Evolutionary conservation across 2,888 invertebrate genomes (phyloP), one percentile per base, ranked within the genome.

Genomic region (Galerucella nymphaeae): DNA sequence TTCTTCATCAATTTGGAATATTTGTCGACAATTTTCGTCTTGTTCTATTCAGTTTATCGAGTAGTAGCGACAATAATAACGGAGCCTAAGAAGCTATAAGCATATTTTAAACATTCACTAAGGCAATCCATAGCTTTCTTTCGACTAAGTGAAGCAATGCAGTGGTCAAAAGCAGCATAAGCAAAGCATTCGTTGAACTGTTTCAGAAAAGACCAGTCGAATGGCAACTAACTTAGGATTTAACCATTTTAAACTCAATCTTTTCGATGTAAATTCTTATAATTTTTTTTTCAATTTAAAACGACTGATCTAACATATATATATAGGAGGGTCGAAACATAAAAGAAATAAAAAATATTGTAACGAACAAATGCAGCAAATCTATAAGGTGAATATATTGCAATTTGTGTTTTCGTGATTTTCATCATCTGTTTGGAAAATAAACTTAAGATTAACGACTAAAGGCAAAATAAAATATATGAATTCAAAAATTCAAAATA

Each of bases 201-300:
- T 91, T 91, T 90, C 91, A 91, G 91, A 91, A 91, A 91, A 91
- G 91, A 90, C 90, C 90, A 90, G 90, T 90, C 90, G 85, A 83
- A 85, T 89, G 90, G 89, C 90, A 90, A 90, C 89, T 90, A 89
- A 89, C 89, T 87, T 85, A 83, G 55, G 30, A 64, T 70, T 63
- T 69, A 69, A 62, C 41, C 66, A 66, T 55, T 73, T 69, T 66
- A 42, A 64, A 70, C 59, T 57, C 57, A 62, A 64, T 70, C 74
- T 66, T 59, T 70, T 65, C 63, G 71, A 48, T 41, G 30, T 55
- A 69, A 61, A 23, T 53, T 30, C 6, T 30, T 68, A 63, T 75
- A 62, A 58, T 65, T 58, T 61, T 69, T n/a, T 76, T 57, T 57
- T 59, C 50, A 71, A 69, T 71, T 73, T 76, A 74, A 78, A 80